A percentile compares a stretch with the other conserved stretches of the same genome.
Conservation (phyloP, 2,797 vertebrate species). For the Pterois miles region DNA sequence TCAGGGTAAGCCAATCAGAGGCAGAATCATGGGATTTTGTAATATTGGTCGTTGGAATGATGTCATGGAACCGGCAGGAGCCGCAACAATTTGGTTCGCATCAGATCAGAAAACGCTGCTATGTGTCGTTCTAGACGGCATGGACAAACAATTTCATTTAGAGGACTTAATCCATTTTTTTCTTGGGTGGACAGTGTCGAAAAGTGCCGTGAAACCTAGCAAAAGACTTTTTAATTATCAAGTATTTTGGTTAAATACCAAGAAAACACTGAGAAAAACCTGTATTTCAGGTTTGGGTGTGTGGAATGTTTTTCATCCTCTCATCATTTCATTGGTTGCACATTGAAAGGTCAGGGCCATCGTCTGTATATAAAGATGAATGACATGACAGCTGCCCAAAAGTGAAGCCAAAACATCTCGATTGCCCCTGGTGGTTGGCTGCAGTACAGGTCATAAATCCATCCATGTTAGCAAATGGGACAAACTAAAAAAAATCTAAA, state of each 20-base stretch:
- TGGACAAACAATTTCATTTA: not conserved
- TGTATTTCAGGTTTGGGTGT: not conserved
- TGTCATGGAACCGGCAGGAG: too few relatives aligned
- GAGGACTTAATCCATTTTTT: not conserved
- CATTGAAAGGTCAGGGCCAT: not conserved
- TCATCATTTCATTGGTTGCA: not conserved
- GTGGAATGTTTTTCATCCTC: not conserved
- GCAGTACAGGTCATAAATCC: too few relatives aligned
- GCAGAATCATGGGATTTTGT: too few relatives aligned
- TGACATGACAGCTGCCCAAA: too few relatives aligned
- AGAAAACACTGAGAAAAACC: not conserved
- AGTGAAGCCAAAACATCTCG: too few relatives aligned
- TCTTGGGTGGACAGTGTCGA: not conserved
- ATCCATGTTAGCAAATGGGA: too few relatives aligned
- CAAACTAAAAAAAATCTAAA: too few relatives aligned
- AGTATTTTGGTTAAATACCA: not conserved
- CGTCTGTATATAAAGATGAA: too few relatives aligned
- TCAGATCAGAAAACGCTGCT: not conserved
- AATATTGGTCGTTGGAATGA: too few relatives aligned
- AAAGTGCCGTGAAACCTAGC: not conserved
- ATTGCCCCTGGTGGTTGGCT: too few relatives aligned
- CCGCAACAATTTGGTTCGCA: not conserved
- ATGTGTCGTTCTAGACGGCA: not conserved
- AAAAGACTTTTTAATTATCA: not conserved
- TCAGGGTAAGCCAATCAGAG: too few relatives aligned